phyloP scores from a whole-genome alignment of 2,888 invertebrate species.

The Spilosoma lubricipeda region DNA sequence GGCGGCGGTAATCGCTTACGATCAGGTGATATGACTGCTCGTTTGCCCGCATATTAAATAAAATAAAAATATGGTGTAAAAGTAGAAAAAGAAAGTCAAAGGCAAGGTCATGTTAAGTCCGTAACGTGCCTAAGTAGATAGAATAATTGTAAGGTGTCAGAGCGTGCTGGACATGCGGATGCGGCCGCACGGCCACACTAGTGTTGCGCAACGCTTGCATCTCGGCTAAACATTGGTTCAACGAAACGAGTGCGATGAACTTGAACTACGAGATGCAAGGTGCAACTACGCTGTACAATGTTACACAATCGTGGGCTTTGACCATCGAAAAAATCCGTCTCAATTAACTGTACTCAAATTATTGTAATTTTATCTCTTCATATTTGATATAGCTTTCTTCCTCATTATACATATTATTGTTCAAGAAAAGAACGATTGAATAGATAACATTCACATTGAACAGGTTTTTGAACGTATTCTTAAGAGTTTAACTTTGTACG shows the following conservation, averaged over 20 bases:
- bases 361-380: constrained; percentile 18
- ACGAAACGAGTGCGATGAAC: constrained; percentile 33
- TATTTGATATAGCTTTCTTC: constrained; percentile 11
- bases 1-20: too few relatives aligned
- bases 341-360: constrained; percentile 22
- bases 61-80: too few relatives aligned
- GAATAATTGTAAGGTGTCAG: constrained; percentile 31
- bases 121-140: constrained; percentile 14
- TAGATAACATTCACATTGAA: constrained; percentile 12
- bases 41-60: too few relatives aligned
- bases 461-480: constrained; percentile 4
- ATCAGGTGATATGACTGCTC: too few relatives aligned
- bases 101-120: constrained; percentile 48
- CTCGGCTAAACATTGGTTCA: constrained; percentile 52
- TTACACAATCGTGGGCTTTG: constrained; percentile 19
- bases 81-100: constrained; percentile 60
- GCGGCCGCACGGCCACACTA: not conserved
- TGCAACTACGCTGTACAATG: constrained; percentile 12
- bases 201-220: constrained; percentile 50
- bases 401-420: constrained; percentile 8
- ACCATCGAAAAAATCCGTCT: constrained; percentile 17
- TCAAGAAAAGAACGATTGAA: constrained; percentile 1
- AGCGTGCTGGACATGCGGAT: constrained; percentile 7
- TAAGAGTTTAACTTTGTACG: not conserved
- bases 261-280: constrained; percentile 25